Evolutionary conservation across 23 tunicate species (phyloP).

Genomic region (Styela clava): DNA sequence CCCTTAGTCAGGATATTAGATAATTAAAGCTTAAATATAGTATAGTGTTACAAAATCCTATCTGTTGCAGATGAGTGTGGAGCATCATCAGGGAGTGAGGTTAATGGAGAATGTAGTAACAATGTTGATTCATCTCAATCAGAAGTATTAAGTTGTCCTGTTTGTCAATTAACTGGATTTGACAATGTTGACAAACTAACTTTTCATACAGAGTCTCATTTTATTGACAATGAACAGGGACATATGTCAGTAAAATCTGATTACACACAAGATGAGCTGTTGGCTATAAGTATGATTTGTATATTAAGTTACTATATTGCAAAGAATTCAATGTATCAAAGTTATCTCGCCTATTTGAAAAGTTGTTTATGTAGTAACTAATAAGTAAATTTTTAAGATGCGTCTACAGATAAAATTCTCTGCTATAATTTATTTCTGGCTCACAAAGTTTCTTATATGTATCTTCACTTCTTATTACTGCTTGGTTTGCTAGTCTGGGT

Average conservation of each 20-base stretch:
- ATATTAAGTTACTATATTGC: not conserved
- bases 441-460: too few species aligned
- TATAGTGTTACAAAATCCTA: too few species aligned
- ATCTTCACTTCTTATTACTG: too few species aligned
- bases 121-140: not conserved
- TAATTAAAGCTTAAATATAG: too few species aligned
- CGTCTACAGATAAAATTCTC: too few species aligned
- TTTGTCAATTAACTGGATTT: slow-evolving; percentile 6
- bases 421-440: too few species aligned
- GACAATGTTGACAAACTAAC: not conserved
- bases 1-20: too few species aligned
- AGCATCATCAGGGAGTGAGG: not conserved
- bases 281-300: slow-evolving; percentile 20
- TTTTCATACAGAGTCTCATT: slow-evolving; percentile 7
- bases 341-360: too few species aligned
- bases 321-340: not conserved
- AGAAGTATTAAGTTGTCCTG: not conserved
- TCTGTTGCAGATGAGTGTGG: not conserved
- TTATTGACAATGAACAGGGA: not conserved
- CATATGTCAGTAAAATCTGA: not conserved
- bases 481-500: too few species aligned
- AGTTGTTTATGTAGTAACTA: too few species aligned
- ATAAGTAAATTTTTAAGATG: too few species aligned
- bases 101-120: not conserved
- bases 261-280: slow-evolving; percentile 3